A percentile compares a stretch with the other conserved stretches of the same genome.
Conservation (phyloP, 1,140 invertebrate species). For the Sycobia sp. region DNA sequence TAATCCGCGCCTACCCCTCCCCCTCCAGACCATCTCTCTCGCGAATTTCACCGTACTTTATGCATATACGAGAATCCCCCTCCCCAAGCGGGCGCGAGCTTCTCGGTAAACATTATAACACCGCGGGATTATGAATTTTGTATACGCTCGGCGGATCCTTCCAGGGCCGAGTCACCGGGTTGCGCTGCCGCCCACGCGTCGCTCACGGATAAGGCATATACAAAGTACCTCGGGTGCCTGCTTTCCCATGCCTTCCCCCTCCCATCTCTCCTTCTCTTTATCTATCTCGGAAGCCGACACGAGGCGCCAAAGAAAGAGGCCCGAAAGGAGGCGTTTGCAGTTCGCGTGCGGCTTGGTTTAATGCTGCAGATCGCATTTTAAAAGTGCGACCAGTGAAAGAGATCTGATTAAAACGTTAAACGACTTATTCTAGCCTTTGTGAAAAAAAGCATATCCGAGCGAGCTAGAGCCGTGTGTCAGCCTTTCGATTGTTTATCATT, state of each 20-base stretch:
- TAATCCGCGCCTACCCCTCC: too few relatives aligned
- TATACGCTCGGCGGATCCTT: slow-evolving; percentile 46
- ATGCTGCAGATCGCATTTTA: too few relatives aligned
- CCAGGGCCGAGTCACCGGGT: slow-evolving; percentile 29
- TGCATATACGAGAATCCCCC: slow-evolving; percentile 38
- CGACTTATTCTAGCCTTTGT: too few relatives aligned
- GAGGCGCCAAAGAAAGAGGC: background rate
- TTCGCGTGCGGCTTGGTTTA: too few relatives aligned
- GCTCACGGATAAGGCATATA: slow-evolving; percentile 12
- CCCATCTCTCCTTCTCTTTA: too few relatives aligned
- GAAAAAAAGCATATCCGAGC: too few relatives aligned
- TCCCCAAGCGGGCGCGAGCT: slow-evolving; percentile 34
- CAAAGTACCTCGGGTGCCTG: slow-evolving; percentile 18
- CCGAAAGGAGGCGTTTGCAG: background rate
- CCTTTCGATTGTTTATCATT: too few relatives aligned
- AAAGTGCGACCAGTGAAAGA: too few relatives aligned
- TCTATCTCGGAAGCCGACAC: background rate
- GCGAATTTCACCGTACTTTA: slow-evolving; percentile 43
- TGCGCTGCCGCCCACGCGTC: background rate
- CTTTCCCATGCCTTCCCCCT: too few relatives aligned
- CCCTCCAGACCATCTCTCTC: too few relatives aligned
- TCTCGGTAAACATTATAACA: slow-evolving; percentile 52
- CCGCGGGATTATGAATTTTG: slow-evolving; percentile 55
- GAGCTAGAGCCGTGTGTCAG: too few relatives aligned
- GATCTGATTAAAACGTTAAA: too few relatives aligned